These are phyloP conservation scores for Scaptodrosophila latifasciaeformis DNA, from an alignment of 2,888 invertebrate genomes.

Conservation along the genomic window DNA sequence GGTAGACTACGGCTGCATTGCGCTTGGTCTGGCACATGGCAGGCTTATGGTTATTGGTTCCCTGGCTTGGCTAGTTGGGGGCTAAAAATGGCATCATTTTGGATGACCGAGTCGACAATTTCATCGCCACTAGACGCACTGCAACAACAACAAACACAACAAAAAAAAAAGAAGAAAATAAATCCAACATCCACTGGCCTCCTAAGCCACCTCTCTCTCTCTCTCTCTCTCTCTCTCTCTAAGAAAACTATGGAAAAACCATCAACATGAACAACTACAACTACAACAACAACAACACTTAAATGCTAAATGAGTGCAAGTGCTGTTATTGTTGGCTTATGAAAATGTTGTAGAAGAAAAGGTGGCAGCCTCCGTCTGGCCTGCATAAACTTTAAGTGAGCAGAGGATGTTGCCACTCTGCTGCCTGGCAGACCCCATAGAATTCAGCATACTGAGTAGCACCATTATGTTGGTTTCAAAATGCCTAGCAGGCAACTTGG, in stretches of 20 bases:
- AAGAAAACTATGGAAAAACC: conserved; percentile 8
- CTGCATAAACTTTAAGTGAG: conserved; percentile 45
- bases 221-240: background rate
- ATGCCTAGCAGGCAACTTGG: background rate
- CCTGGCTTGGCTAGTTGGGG: conserved; percentile 18
- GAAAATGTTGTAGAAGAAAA: too few species aligned
- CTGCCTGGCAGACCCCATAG: conserved; percentile 9
- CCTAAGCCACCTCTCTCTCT: too few species aligned
- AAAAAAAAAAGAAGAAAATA: too few species aligned
- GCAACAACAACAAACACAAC: too few species aligned
- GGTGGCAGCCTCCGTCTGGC: background rate
- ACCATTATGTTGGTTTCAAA: conserved; percentile 23
- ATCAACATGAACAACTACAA: conserved; percentile 22
- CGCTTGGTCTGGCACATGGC: conserved; percentile 28
- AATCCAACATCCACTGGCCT: too few species aligned
- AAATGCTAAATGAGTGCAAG: conserved; percentile 69
- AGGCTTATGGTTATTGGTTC: conserved; percentile 5
- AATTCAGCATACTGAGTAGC: conserved; percentile 35
- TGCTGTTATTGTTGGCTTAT: conserved; percentile 46
- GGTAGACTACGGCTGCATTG: too few species aligned
- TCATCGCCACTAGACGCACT: conserved; percentile 14
- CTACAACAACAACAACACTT: conserved; percentile 57
- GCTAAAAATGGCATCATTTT: conserved; percentile 57
- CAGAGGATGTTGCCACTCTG: conserved; percentile 38
- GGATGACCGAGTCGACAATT: conserved; percentile 55